Percentiles rank a stretch among this genome's conserved stretches.
These are phyloP conservation scores for Poecilia gillii DNA, from an alignment of 2,797 vertebrate species.

Conservation along the genomic window DNA sequence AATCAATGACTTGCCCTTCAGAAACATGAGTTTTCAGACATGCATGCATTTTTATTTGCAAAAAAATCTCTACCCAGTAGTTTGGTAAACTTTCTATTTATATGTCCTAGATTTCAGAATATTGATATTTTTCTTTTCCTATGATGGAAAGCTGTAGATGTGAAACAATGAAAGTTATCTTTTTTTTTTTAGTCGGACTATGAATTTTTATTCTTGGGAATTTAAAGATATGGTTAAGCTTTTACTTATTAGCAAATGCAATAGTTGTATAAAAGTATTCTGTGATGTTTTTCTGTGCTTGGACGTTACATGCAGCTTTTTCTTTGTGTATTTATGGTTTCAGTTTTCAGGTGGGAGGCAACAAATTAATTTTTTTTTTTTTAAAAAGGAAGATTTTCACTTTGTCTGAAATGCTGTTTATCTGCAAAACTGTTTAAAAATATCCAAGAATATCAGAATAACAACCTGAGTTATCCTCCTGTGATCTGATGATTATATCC, in stretches of 20 bases:
- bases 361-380: neutral
- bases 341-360: neutral
- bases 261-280: neutral
- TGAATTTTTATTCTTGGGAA: neutral
- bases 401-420: neutral
- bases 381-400: neutral
- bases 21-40: neutral
- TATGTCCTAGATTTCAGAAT: neutral
- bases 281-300: neutral
- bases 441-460: neutral
- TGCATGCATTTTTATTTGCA: neutral
- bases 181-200: neutral
- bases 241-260: too few relatives aligned
- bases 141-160: neutral
- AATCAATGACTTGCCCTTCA: neutral
- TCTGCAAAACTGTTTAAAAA: neutral
- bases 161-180: neutral
- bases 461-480: neutral
- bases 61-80: neutral
- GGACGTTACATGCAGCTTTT: neutral
- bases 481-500: neutral
- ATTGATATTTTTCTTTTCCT: neutral
- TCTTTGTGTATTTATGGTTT: neutral
- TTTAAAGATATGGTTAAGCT: neutral
- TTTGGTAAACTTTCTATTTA: neutral